Conservation (phyloP, 2,797 vertebrate species). For the Hyperoplus immaculatus region DNA sequence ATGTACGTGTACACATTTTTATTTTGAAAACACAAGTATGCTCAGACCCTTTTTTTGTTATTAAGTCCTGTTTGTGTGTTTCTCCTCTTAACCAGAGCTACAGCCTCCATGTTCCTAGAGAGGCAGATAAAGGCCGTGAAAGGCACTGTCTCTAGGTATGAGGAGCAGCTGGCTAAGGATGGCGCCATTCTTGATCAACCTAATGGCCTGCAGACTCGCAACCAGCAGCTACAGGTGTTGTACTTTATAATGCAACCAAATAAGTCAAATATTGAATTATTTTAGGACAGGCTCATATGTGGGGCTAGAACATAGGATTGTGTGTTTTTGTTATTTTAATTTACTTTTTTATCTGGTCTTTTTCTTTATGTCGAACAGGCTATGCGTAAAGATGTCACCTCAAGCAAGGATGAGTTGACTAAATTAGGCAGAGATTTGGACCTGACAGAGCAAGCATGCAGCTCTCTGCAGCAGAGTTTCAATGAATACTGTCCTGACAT, state of each 20-base stretch:
- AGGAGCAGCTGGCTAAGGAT: constrained; percentile 88
- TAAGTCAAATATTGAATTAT: neutral
- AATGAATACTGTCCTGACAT: constrained; percentile 94
- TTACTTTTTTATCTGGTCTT: neutral
- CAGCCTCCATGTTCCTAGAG: constrained; percentile 90
- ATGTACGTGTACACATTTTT: neutral
- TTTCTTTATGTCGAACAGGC: constrained; percentile 73
- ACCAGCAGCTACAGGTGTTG: constrained; percentile 87
- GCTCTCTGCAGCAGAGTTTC: constrained; percentile 88
- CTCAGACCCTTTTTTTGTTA: neutral
- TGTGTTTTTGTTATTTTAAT: too few relatives aligned
- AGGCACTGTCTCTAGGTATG: constrained; percentile 84
- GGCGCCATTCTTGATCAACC: constrained; percentile 81
- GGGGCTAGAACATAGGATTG: neutral
- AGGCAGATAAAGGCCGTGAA: constrained; percentile 88
- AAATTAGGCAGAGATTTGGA: constrained; percentile 90
- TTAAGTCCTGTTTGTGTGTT: neutral
- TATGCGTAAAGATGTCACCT: constrained; percentile 78
- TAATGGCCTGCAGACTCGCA: constrained; percentile 82
- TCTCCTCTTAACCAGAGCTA: constrained; percentile 81
- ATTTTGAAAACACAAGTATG: neutral
- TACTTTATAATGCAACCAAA: neutral
- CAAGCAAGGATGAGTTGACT: constrained; percentile 86
- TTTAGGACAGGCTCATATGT: neutral
- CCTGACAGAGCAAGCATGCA: constrained; percentile 85